These are phyloP conservation scores for Acanthosepion pharaonis DNA, from an alignment of 2,888 invertebrate species.

Conservation along the genomic window DNA sequence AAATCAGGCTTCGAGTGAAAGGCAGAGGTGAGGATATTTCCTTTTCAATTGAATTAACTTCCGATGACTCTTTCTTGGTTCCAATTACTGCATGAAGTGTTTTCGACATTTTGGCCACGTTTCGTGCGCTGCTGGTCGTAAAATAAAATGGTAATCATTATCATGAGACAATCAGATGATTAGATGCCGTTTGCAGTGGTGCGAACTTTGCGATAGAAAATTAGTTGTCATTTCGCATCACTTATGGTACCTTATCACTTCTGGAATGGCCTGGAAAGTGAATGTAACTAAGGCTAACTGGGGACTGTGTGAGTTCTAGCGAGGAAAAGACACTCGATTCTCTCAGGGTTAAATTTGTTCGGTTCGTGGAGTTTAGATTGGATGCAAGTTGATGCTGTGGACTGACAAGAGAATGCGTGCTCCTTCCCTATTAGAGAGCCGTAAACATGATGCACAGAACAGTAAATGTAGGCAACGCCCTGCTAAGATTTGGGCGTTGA, in stretches of 20 bases:
- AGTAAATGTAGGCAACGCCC: not conserved
- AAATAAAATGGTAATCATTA: not conserved
- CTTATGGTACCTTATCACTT: not conserved
- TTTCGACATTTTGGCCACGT: not conserved
- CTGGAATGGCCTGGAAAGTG: not conserved
- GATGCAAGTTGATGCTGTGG: not conserved
- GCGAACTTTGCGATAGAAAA: slow-evolving; percentile 21
- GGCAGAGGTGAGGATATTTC: not conserved
- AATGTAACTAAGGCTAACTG: not conserved
- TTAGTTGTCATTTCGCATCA: slow-evolving; percentile 21
- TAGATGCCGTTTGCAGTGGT: not conserved
- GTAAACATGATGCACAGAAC: not conserved
- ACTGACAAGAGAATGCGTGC: not conserved
- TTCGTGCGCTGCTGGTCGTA: not conserved
- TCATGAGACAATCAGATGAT: slow-evolving; percentile 1
- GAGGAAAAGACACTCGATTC: not conserved
- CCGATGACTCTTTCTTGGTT: not conserved
- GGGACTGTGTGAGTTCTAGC: not conserved
- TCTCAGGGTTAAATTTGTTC: not conserved
- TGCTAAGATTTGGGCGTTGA: too few relatives aligned
- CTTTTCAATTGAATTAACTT: not conserved
- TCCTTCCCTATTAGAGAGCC: not conserved
- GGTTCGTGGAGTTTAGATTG: not conserved
- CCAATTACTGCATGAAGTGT: not conserved
- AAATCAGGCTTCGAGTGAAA: not conserved